phyloP scores from a whole-genome alignment of 1,140 invertebrate species.

The Goniozus legneri region DNA sequence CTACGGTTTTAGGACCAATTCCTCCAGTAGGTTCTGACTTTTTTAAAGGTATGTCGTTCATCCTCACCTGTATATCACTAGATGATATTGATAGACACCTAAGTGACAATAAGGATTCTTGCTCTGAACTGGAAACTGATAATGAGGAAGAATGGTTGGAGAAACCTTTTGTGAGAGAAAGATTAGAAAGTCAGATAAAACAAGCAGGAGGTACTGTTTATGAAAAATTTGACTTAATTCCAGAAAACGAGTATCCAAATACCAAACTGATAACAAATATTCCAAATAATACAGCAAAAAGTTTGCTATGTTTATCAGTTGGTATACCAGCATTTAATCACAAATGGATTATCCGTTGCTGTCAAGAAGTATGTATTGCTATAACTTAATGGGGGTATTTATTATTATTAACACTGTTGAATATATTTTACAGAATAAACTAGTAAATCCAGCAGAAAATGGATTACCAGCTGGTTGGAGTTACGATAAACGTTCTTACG shows the following conservation, averaged over 20 bases:
- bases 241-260: slow-evolving; percentile 53
- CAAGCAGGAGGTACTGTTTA: slow-evolving; percentile 58
- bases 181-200: slow-evolving; percentile 55
- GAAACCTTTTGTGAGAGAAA: slow-evolving; percentile 57
- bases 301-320: slow-evolving; percentile 57
- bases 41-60: slow-evolving; percentile 56
- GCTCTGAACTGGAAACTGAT: slow-evolving; percentile 39
- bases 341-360: slow-evolving; percentile 59
- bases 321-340: slow-evolving; percentile 54
- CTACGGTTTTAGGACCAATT: slow-evolving; percentile 55
- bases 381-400: background rate
- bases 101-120: slow-evolving; percentile 20
- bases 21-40: slow-evolving; percentile 48
- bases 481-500: slow-evolving; percentile 46
- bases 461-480: slow-evolving; percentile 57
- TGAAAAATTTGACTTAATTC: slow-evolving; percentile 58
- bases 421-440: slow-evolving; percentile 26
- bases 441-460: slow-evolving; percentile 45
- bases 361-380: slow-evolving; percentile 36
- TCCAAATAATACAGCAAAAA: slow-evolving; percentile 60
- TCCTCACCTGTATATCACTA: slow-evolving; percentile 55
- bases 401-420: slow-evolving; percentile 4
- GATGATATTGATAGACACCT: slow-evolving; percentile 32
- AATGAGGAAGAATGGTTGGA: slow-evolving; percentile 54
- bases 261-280: slow-evolving; percentile 58